Evolutionary conservation across 2,888 invertebrate species (phyloP), one percentile per base, ranked within the genome.

Genomic region (Busseola fusca): DNA sequence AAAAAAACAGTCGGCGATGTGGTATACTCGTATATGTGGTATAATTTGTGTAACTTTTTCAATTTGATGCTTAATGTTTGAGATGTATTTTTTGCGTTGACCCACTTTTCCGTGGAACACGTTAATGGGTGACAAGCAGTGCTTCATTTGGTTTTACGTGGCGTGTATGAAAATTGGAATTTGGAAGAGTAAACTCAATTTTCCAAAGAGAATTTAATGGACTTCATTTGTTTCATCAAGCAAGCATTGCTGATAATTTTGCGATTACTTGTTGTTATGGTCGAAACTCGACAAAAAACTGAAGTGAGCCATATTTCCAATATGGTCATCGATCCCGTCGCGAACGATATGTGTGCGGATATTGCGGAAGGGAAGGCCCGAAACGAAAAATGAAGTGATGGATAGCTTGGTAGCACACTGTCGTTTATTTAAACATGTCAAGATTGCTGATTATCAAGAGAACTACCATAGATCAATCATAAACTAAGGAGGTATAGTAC

Each of bases 31-130:
- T n/a, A n/a, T n/a, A 77, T 65, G 66, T 71, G 72, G 66, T 81
- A 69, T 71, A 76, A 81, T 83, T 83, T 81, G 71, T 69, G 74
- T 75, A 83, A 83, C 81, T 83, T 83, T 83, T 83, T 79, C 79
- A 83, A 83, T 83, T 81, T 83, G 81, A 83, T 66, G 81, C 72
- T 78, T 58, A 14, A 58, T 75, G 73, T 79, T 81, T 70, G 16
- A 30, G 45, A 73, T 52, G 60, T 78, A 72, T 80, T 82, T 80
- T 82, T 74, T 74, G 59, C 54, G 72, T 21, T 71, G 65, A 68
- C 73, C 81, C 70, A 80, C 45, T 82, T 82, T 70, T 60, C 14
- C 30, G 48, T 40, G 63, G 62, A 54, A 64, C 69, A 52, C 66
- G 56, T n/a, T 67, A 54, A 69, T 66, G 63, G 48, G 57, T 65